These are phyloP conservation scores for Platygyra sinensis DNA, from an alignment of 64 coral and sea anemone genomes.

Conservation along the genomic window DNA sequence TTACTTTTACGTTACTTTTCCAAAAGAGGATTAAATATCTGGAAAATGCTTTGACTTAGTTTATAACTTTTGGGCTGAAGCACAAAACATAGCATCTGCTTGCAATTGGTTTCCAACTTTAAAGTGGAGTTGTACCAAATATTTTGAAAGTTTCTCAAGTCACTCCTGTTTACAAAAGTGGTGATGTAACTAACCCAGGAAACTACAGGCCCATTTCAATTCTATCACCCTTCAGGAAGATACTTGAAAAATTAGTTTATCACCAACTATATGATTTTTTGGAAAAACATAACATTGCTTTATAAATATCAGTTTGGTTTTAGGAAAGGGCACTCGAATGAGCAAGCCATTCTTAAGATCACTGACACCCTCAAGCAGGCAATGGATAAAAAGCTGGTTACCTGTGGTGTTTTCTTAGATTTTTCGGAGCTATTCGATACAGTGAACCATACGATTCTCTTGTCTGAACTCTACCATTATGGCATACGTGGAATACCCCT, in stretches of 20 bases:
- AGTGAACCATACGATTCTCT: too few species aligned
- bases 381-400: neutral
- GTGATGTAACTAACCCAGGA: slow-evolving; percentile 11
- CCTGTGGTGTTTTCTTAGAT: slow-evolving; percentile 14
- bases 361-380: slow-evolving; percentile 4
- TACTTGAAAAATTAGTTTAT: neutral
- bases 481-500: too few species aligned
- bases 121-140: neutral
- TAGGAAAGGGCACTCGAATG: neutral
- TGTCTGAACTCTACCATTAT: too few species aligned
- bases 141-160: neutral
- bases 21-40: too few species aligned
- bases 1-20: too few species aligned
- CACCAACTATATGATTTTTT: neutral
- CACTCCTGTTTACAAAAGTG: neutral
- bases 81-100: too few species aligned
- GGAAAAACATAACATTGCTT: slow-evolving; percentile 5
- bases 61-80: too few species aligned
- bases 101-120: too few species aligned
- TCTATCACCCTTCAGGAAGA: neutral
- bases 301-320: slow-evolving; percentile 12
- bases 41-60: too few species aligned
- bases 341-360: neutral
- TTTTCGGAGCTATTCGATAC: neutral
- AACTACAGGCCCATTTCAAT: slow-evolving; percentile 11